phyloP scores from a whole-genome alignment of 2,888 invertebrate genomes.

The Hydrotaea diabolus region DNA sequence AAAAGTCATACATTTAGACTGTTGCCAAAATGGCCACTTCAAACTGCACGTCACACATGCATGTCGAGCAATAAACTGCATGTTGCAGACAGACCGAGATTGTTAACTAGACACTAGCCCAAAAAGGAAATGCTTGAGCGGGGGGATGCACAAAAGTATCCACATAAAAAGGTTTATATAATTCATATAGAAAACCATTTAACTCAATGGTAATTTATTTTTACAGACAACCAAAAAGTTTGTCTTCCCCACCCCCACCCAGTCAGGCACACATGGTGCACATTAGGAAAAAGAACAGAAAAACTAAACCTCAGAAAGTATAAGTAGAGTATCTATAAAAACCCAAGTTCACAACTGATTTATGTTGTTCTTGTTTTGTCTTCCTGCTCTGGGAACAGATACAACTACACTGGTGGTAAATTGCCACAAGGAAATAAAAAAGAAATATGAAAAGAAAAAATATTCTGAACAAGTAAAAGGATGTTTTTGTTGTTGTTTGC shows the following conservation, averaged over 20 bases:
- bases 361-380: not conserved
- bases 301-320: conserved; percentile 51
- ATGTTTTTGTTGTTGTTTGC: conserved; percentile 24
- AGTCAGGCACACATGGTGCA: not conserved
- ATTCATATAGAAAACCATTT: conserved; percentile 41
- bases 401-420: not conserved
- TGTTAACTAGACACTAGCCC: too few relatives aligned
- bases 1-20: not conserved
- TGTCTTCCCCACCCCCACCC: not conserved
- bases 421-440: too few relatives aligned
- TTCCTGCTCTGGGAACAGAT: too few relatives aligned
- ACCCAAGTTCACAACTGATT: not conserved
- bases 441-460: not conserved
- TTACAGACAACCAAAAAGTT: conserved; percentile 55
- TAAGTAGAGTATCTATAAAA: conserved; percentile 19
- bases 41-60: not conserved
- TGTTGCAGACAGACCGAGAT: not conserved
- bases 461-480: conserved; percentile 40
- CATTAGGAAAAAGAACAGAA: conserved; percentile 12
- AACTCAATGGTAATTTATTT: conserved; percentile 59
- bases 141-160: not conserved
- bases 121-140: not conserved
- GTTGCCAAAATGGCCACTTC: conserved; percentile 56
- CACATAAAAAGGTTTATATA: conserved; percentile 30
- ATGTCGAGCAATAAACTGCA: not conserved